Evolutionary conservation across 2,797 vertebrate species (phyloP).

Genomic region (Liparis tanakae): DNA sequence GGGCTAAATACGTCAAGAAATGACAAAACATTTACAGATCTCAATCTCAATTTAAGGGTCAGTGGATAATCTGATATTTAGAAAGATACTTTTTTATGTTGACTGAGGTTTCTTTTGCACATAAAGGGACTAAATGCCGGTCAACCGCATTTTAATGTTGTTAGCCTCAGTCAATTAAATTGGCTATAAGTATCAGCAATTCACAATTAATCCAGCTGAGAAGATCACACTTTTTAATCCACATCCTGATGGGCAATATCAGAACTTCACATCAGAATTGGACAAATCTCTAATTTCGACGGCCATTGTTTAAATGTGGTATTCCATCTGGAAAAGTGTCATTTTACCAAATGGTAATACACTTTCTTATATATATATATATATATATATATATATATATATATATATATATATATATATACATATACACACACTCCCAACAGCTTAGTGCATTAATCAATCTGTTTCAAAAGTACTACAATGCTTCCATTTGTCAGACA

Average conservation of each 20-base stretch:
- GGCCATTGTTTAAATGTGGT: background rate
- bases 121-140: background rate
- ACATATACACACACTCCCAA: background rate
- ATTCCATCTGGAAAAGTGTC: background rate
- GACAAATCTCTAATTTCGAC: background rate
- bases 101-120: background rate
- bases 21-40: background rate
- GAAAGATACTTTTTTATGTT: background rate
- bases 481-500: constrained; percentile 27
- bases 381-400: background rate
- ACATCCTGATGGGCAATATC: background rate
- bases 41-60: background rate
- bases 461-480: background rate
- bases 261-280: background rate
- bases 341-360: background rate
- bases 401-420: too few species aligned
- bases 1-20: background rate
- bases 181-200: background rate
- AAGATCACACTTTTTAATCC: background rate
- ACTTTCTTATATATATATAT: background rate
- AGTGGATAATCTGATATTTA: constrained; percentile 4
- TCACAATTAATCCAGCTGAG: background rate
- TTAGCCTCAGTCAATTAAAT: background rate
- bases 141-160: background rate
- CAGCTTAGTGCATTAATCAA: background rate